Evolutionary conservation across 1,140 invertebrate species (phyloP), one percentile per base, ranked within the genome.

Genomic region (Sitobion miscanthi): DNA sequence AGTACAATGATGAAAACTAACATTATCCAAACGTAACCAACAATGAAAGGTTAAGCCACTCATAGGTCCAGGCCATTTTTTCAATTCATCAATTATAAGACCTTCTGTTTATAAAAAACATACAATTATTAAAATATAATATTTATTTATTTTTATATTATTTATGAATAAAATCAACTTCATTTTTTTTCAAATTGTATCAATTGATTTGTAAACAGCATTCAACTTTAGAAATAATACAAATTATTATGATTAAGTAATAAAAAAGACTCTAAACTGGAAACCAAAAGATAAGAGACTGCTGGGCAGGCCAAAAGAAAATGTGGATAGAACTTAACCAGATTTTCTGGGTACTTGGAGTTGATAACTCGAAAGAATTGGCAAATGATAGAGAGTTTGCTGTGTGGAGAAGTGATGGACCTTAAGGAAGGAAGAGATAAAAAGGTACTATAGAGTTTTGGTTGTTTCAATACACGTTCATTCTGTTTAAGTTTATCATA

Each of bases 21-120:
- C 94, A 54, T 95, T 94, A 94, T 96, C 96, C 35, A 97, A 95
- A 85, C 96, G 95, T 17, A 97, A 94, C 95, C 96, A 96, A 49
- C 96, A 95, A 94, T 96, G 96, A 94, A 97, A 96, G 45, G 95
- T 96, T 94, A 97, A 96, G 77, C 96, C 96, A 94, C 96, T 96
- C 2, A 96, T 95, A 21, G 96, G 96, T 23, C 96, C 95, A 90
- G 95, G 96, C 96, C 95, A 96, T 94, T 96, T 96, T 20, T 95
- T 95, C 49, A 96, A 95, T 85, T 95, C 95, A 9, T 96, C 95
- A 49, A 97, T 95, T 38, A 94, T 94, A 90, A 97, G 96, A 7
- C 96, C 96, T 95, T 96, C 94, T 94, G 93, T 57, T 94, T 93
- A 93, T 38, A 45, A 89, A 94, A 90, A 62, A 62, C 3, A 88